Conservation (phyloP, 2,797 vertebrate genomes). For the Chelon labrosus region DNA sequence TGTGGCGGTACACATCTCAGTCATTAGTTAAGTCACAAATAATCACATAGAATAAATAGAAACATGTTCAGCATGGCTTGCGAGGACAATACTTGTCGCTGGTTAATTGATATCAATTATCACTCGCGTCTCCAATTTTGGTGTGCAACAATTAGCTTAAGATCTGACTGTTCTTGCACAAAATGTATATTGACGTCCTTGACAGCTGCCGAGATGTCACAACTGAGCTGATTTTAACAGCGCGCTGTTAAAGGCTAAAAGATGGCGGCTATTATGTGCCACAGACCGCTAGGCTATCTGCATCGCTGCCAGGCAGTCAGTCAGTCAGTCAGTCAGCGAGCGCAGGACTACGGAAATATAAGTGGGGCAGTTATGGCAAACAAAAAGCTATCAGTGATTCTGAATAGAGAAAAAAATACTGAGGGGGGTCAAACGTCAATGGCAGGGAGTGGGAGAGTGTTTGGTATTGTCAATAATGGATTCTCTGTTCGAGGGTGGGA, state of each 20-base stretch:
- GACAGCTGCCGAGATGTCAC: slow-evolving; percentile 59
- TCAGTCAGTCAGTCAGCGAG: slow-evolving; percentile 77
- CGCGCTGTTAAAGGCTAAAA: slow-evolving; percentile 68
- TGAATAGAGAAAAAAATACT: slow-evolving; percentile 77
- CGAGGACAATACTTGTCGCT: slow-evolving; percentile 32
- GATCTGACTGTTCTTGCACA: slow-evolving; percentile 50
- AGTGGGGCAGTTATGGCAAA: slow-evolving; percentile 84
- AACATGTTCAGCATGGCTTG: slow-evolving; percentile 25
- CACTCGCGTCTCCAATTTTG: slow-evolving; percentile 61
- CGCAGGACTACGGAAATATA: slow-evolving; percentile 73
- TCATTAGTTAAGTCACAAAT: slow-evolving; percentile 67
- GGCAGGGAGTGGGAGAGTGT: slow-evolving; percentile 76
- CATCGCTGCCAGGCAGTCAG: slow-evolving; percentile 66
- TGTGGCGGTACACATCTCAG: slow-evolving; percentile 63
- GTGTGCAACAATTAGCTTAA: slow-evolving; percentile 59
- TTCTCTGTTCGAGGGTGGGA: slow-evolving; percentile 66
- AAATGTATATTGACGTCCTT: slow-evolving; percentile 63
- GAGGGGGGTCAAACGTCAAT: slow-evolving; percentile 82
- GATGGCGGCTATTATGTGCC: slow-evolving; percentile 68
- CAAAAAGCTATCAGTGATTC: slow-evolving; percentile 85
- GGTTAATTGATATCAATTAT: slow-evolving; percentile 71
- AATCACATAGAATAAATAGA: slow-evolving; percentile 47
- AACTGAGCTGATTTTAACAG: slow-evolving; percentile 61
- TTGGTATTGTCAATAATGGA: slow-evolving; percentile 81
- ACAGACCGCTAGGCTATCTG: slow-evolving; percentile 56